phyloP scores from a whole-genome alignment of 2,888 invertebrate species.

The Drosophila algonquin region DNA sequence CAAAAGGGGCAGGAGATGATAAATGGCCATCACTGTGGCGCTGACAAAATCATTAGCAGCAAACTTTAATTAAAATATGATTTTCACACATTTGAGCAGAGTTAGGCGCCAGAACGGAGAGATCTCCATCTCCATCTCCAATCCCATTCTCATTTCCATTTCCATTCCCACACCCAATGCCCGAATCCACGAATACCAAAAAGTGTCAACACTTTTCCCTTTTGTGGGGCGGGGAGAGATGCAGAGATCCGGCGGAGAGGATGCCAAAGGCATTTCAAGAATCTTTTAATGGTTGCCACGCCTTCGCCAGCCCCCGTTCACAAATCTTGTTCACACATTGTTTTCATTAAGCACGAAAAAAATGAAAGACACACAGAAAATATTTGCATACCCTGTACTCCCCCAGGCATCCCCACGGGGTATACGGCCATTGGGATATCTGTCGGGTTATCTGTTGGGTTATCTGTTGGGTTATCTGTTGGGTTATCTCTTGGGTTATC shows the following conservation, averaged over 20 bases:
- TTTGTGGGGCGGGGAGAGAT: slow-evolving; percentile 2
- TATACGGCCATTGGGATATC: neutral
- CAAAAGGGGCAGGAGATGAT: slow-evolving; percentile 44
- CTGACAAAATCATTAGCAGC: slow-evolving; percentile 71
- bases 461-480: too few relatives aligned
- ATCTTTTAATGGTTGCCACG: slow-evolving; percentile 71
- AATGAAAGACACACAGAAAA: slow-evolving; percentile 44
- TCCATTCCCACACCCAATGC: neutral
- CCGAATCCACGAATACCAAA: slow-evolving; percentile 46
- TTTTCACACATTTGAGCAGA: slow-evolving; percentile 59
- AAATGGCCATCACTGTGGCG: slow-evolving; percentile 61
- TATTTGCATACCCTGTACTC: slow-evolving; percentile 38
- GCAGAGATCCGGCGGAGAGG: slow-evolving; percentile 7
- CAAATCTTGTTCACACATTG: slow-evolving; percentile 82
- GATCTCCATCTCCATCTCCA: neutral
- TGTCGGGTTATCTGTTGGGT: too few relatives aligned
- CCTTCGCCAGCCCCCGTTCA: slow-evolving; percentile 42
- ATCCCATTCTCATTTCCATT: too few relatives aligned
- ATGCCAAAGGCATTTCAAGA: slow-evolving; percentile 57
- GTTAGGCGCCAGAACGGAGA: slow-evolving; percentile 57
- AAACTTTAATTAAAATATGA: slow-evolving; percentile 62
- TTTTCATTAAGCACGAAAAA: slow-evolving; percentile 78
- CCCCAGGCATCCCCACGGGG: neutral
- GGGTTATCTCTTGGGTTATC: too few relatives aligned
- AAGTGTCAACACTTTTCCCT: slow-evolving; percentile 57